Conservation (phyloP, 2,888 invertebrate species). For the Drosophila kanekoi region DNA sequence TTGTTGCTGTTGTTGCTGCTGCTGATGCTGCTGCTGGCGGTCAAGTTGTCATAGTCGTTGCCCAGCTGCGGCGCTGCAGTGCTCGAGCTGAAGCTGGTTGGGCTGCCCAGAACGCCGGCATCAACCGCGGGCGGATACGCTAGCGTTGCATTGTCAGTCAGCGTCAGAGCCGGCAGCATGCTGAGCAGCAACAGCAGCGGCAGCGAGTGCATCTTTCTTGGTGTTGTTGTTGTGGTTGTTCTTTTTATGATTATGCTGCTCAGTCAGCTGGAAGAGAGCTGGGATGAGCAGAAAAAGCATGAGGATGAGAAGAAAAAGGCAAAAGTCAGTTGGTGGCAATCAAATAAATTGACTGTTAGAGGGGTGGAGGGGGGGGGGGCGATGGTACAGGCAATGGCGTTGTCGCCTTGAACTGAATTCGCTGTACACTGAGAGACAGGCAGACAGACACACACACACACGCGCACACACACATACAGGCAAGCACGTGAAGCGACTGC, state of each 20-base stretch:
- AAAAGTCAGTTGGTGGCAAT: constrained; percentile 40
- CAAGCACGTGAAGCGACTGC: constrained; percentile 18
- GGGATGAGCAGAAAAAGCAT: background rate
- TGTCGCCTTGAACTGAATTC: constrained; percentile 75
- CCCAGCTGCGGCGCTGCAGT: constrained; percentile 45
- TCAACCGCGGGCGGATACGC: constrained; percentile 19
- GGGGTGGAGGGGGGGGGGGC: background rate
- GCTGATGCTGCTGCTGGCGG: constrained; percentile 31
- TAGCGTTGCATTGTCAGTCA: constrained; percentile 67
- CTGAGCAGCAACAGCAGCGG: constrained; percentile 50
- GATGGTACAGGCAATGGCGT: constrained; percentile 13
- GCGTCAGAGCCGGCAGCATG: constrained; percentile 34
- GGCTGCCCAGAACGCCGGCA: constrained; percentile 25
- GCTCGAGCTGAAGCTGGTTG: constrained; percentile 30
- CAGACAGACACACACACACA: constrained; percentile 23
- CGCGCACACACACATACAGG: background rate
- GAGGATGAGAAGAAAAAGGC: background rate
- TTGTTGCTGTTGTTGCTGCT: constrained; percentile 28
- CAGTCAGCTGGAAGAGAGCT: constrained; percentile 66
- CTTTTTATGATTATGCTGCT: constrained; percentile 42
- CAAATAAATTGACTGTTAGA: background rate
- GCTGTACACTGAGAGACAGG: constrained; percentile 38
- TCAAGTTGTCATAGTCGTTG: constrained; percentile 51
- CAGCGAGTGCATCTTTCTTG: constrained; percentile 49
- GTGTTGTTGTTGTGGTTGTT: constrained; percentile 21